Evolutionary conservation across 2,113 vertebrate genomes (phyloP).

Genomic region (Chaenocephalus aceratus): DNA sequence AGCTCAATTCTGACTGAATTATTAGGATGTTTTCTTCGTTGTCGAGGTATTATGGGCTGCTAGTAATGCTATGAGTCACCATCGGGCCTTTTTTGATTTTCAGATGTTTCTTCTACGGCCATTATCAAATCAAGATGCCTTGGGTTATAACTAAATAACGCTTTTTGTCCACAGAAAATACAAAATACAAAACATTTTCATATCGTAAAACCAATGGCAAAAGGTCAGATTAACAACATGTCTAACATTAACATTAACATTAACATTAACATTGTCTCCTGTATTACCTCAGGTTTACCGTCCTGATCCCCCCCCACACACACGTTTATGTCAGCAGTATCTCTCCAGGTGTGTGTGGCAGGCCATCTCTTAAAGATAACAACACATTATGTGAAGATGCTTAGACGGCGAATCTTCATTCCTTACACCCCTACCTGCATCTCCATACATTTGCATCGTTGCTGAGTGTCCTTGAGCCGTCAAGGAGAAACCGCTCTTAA

Average conservation of each 20-base stretch:
- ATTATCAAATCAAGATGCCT: too few relatives aligned
- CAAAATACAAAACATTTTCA: neutral
- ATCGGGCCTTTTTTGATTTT: too few relatives aligned
- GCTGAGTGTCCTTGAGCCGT: slow-evolving; percentile 66
- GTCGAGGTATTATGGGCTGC: too few relatives aligned
- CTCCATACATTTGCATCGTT: slow-evolving; percentile 73
- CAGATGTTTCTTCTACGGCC: too few relatives aligned
- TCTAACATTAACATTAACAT: too few relatives aligned
- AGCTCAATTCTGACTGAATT: too few relatives aligned
- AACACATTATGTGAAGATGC: slow-evolving; percentile 52
- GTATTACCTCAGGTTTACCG: neutral
- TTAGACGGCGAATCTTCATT: slow-evolving; percentile 55
- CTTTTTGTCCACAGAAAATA: neutral
- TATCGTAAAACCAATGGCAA: too few relatives aligned
- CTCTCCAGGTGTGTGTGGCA: slow-evolving; percentile 29
- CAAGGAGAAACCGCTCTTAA: slow-evolving; percentile 61
- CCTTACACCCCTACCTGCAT: slow-evolving; percentile 36
- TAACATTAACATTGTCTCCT: too few relatives aligned
- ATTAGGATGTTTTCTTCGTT: too few relatives aligned
- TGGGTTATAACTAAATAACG: neutral
- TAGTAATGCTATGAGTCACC: too few relatives aligned
- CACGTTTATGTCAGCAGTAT: slow-evolving; percentile 8
- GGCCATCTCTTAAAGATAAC: slow-evolving; percentile 52
- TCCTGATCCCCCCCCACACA: neutral
- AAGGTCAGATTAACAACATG: too few relatives aligned